These are phyloP conservation scores for Acanthopleura granulata DNA, from an alignment of 2,888 invertebrate genomes.

Conservation along the genomic window DNA sequence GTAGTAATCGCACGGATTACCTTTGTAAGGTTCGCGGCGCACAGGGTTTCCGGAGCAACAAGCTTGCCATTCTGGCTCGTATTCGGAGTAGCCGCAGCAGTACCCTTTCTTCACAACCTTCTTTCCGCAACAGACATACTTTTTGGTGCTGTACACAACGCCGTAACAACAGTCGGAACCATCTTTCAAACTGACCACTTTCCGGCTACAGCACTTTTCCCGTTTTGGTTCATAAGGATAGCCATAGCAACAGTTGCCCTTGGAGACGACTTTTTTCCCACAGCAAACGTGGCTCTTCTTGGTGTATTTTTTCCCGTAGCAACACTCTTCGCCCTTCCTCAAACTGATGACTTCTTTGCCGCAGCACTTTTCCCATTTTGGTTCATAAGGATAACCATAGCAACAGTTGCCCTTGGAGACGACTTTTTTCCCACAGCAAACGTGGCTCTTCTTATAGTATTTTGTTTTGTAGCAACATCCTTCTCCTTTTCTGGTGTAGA, in stretches of 20 bases:
- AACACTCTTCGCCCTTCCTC: not conserved
- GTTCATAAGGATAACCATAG: not conserved
- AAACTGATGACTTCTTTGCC: not conserved
- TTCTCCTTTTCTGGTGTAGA: not conserved
- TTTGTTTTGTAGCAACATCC: not conserved
- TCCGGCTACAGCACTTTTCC: not conserved
- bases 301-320: not conserved
- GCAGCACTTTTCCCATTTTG: constrained; percentile 7
- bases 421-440: not conserved
- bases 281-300: not conserved
- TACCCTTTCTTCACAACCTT: not conserved
- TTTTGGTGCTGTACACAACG: not conserved
- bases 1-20: no score
- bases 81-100: not conserved
- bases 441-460: not conserved
- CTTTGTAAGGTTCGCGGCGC: no score
- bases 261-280: not conserved
- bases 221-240: not conserved
- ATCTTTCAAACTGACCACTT: not conserved
- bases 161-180: not conserved
- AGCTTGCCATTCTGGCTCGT: not conserved
- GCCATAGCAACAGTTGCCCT: not conserved
- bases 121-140: not conserved
- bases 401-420: not conserved
- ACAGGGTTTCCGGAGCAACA: not conserved